Evolutionary conservation across 2,113 vertebrate species (phyloP), one percentile per base, ranked within the genome.

Genomic region (Hippoglossus stenolepis): DNA sequence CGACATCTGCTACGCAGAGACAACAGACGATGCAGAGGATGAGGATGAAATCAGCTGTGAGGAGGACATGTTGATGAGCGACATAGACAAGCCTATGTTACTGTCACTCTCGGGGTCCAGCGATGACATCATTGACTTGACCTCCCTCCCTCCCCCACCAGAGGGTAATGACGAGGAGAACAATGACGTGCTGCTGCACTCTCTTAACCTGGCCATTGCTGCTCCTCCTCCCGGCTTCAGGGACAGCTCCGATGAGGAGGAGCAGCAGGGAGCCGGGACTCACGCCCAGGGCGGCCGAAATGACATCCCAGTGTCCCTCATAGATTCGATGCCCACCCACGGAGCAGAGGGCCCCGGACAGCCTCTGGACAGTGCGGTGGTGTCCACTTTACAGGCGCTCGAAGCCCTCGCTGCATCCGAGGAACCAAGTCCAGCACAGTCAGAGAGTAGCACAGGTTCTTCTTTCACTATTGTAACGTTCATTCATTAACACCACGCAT

Each of bases 401-500:
- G 96, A 98, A 92, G 96, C 96, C 63, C 95, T 99, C 75, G 96
- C 97, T 78, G 96, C 96, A 64, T 98, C 98, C 65, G 97, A 98
- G 92, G 97, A 99, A 86, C 96, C 96, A 87, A 90, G 90, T 73
- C 91, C 93, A 15, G 91, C 90, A 15, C 97, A 97, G 92, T 96
- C 96, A 67, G 97, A 96, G 95, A 97, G 95, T 93, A 97, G 95
- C 95, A 97, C 97, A 99, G 98, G 98, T 99, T 98, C 97, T 96
- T 96, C 97, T 96, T 98, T 97, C 94, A 95, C 95, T 89, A 97
- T 98, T 93, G 97, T 99, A 95, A 98, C 97, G 0, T 99, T 99
- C 94, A 99, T 99, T 92, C 96, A 98, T 94, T 98, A 95, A 96
- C 92, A 90, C 84, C 85, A 90, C 86, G 92, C 91, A 53, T 93